A percentile compares a stretch with the other conserved stretches of the same genome.
phyloP scores from a whole-genome alignment of 2,888 invertebrate species.

The Gymnoscelis rufifasciata region DNA sequence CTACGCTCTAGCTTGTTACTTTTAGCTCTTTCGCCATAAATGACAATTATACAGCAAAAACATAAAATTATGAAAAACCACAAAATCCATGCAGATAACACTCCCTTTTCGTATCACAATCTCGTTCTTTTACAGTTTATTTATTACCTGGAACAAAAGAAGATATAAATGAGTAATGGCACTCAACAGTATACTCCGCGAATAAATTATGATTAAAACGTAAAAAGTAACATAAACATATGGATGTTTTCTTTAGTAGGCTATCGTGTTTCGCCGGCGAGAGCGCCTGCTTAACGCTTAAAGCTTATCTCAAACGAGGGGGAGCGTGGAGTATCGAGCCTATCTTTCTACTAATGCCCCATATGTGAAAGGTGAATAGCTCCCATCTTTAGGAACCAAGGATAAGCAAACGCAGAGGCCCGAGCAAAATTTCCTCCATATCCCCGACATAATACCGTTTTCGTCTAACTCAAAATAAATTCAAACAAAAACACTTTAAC shows the following conservation, averaged over 20 bases:
- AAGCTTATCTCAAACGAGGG: constrained; percentile 60
- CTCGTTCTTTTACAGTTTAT: background rate
- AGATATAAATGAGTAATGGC: constrained; percentile 27
- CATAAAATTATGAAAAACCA: constrained; percentile 5
- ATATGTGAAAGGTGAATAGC: constrained; percentile 72
- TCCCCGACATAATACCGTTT: background rate
- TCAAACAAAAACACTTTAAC: background rate
- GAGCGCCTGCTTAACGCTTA: constrained; percentile 63
- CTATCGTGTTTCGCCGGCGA: constrained; percentile 51
- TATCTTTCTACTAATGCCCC: constrained; percentile 72
- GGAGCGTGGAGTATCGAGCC: constrained; percentile 62
- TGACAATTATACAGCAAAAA: background rate
- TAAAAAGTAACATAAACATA: constrained; percentile 38
- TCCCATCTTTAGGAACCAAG: constrained; percentile 51
- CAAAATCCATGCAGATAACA: no score
- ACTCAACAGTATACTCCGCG: constrained; percentile 24
- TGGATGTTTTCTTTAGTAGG: constrained; percentile 42
- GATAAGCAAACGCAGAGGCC: constrained; percentile 49
- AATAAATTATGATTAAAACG: constrained; percentile 34
- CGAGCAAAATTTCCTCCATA: constrained; percentile 40
- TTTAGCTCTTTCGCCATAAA: no score
- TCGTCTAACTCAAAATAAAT: constrained; percentile 1
- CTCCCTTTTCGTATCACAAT: background rate
- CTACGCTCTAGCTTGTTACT: no score
- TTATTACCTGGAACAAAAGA: constrained; percentile 36